Percentiles rank a stretch among this genome's conserved stretches.
Evolutionary conservation across 2,113 vertebrate species (phyloP).

Genomic region (Vulpes lagopus): DNA sequence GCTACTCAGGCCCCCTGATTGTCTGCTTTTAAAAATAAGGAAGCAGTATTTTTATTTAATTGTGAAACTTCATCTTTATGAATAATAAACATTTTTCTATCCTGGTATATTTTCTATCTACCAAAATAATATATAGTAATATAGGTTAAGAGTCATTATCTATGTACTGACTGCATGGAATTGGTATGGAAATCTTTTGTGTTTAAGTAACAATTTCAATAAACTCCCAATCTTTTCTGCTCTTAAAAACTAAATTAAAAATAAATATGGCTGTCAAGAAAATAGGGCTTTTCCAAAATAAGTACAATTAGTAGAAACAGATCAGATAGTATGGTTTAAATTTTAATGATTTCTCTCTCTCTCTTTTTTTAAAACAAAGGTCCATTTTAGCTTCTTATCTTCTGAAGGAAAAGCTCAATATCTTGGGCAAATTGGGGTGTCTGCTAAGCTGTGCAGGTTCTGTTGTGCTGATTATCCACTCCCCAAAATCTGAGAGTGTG

Average conservation of each 20-base stretch:
- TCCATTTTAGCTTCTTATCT: conserved; percentile 96
- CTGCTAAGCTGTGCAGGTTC: conserved; percentile 95
- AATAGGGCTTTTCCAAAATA: background rate
- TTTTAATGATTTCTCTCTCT: conserved; percentile 49
- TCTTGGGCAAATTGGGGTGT: conserved; percentile 96
- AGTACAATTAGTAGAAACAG: background rate
- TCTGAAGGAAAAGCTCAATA: conserved; percentile 94
- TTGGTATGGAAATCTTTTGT: background rate
- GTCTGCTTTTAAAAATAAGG: conserved; percentile 2
- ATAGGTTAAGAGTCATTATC: background rate
- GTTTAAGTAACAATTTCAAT: background rate
- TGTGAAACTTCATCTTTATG: background rate
- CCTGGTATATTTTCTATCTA: background rate
- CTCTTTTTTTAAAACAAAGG: conserved; percentile 86
- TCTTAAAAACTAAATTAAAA: background rate
- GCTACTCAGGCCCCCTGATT: background rate
- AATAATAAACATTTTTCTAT: background rate
- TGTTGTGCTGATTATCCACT: conserved; percentile 95
- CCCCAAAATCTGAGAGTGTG: conserved; percentile 93
- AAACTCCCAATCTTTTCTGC: background rate
- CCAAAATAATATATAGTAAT: background rate
- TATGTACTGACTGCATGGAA: background rate
- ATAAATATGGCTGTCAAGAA: background rate
- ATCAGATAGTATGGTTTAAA: background rate
- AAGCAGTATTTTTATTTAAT: background rate